phyloP scores from a whole-genome alignment of 2,797 vertebrate species.

The Monodelphis domestica region DNA sequence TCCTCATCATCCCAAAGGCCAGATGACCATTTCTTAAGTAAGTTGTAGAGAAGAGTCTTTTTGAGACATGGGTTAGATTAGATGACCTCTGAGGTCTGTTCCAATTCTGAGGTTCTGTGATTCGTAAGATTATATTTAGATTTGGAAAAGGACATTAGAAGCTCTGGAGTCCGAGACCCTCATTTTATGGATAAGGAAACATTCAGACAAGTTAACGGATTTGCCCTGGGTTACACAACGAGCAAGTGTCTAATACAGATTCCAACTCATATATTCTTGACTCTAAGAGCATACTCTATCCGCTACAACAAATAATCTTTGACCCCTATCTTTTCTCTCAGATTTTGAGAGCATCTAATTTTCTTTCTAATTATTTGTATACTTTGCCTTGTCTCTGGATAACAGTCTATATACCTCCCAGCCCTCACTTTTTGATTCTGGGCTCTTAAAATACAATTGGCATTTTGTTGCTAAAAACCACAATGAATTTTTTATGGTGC shows the following conservation, averaged over 20 bases:
- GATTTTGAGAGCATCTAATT: background rate
- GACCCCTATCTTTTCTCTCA: background rate
- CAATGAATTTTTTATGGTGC: constrained; percentile 68
- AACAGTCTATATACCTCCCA: background rate
- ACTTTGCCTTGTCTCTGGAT: constrained; percentile 37
- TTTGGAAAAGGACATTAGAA: no score
- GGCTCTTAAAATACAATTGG: constrained; percentile 68
- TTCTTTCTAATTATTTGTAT: constrained; percentile 32
- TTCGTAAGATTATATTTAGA: background rate
- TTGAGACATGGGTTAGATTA: background rate
- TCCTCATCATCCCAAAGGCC: background rate
- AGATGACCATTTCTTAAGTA: background rate
- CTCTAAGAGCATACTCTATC: background rate
- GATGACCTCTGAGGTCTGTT: background rate
- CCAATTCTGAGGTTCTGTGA: background rate
- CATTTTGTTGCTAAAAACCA: constrained; percentile 62
- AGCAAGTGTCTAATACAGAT: background rate
- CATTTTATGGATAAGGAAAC: background rate
- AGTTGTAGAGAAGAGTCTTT: background rate
- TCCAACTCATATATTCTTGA: background rate
- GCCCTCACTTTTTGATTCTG: background rate
- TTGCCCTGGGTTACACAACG: background rate
- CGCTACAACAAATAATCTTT: background rate
- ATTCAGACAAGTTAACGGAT: background rate
- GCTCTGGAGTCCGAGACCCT: no score